Conservation (phyloP, 2,888 invertebrate species). For the Nasonovia ribisnigri region DNA sequence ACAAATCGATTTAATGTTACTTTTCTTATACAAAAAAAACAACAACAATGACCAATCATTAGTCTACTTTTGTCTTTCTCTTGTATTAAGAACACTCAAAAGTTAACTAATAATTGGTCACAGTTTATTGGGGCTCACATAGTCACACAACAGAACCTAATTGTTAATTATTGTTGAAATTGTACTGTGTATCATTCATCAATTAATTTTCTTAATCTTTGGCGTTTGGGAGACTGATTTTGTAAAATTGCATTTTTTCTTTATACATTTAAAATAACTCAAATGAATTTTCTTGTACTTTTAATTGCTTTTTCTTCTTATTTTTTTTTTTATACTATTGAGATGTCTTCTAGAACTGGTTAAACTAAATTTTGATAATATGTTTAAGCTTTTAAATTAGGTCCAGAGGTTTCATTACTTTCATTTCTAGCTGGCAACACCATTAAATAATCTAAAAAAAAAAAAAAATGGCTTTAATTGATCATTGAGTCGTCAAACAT, state of each 20-base stretch:
- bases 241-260: background rate
- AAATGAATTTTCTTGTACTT: background rate
- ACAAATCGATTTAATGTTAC: conserved; percentile 23
- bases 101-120: background rate
- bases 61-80: no score
- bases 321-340: background rate
- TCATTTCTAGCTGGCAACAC: background rate
- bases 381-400: background rate
- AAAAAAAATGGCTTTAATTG: no score
- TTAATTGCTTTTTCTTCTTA: background rate
- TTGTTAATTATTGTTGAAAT: background rate
- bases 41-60: no score
- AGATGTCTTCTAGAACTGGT: background rate
- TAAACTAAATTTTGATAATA: background rate
- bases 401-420: background rate
- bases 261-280: background rate
- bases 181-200: background rate
- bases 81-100: background rate
- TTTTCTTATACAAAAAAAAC: conserved; percentile 2
- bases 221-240: background rate
- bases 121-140: background rate
- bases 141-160: background rate
- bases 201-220: background rate
- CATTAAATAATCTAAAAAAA: no score
- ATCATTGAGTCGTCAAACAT: no score